Evolutionary conservation across 2,797 vertebrate species (phyloP).

Genomic region (Tamandua tetradactyla): DNA sequence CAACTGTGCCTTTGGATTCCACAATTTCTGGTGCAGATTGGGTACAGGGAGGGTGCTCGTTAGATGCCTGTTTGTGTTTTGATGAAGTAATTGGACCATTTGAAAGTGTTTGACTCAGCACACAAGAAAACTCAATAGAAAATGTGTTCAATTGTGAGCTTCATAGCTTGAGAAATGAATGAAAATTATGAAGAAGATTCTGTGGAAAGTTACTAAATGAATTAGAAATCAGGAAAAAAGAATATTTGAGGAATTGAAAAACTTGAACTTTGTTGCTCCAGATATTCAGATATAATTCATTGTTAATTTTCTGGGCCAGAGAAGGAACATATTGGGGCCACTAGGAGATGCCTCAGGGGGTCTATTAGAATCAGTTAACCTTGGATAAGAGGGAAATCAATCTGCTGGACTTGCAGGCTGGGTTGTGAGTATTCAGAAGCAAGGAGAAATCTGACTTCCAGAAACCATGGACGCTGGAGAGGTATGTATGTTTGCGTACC

Average conservation of each 20-base stretch:
- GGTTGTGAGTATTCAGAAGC: neutral
- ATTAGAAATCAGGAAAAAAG: slow-evolving; percentile 55
- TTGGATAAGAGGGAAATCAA: neutral
- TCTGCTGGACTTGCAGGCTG: neutral
- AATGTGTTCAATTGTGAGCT: slow-evolving; percentile 65
- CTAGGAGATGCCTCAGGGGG: neutral
- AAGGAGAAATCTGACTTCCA: neutral
- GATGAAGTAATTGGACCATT: slow-evolving; percentile 68
- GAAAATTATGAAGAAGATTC: slow-evolving; percentile 68
- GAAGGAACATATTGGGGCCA: neutral
- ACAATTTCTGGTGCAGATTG: slow-evolving; percentile 49
- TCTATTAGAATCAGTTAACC: neutral
- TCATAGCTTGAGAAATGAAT: slow-evolving; percentile 69
- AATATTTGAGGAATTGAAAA: slow-evolving; percentile 43
- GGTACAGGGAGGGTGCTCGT: neutral
- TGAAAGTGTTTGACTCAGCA: slow-evolving; percentile 71
- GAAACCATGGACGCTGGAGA: neutral
- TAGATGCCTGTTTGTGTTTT: slow-evolving; percentile 64
- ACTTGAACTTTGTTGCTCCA: neutral
- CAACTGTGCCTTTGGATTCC: slow-evolving; percentile 19
- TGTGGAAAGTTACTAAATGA: slow-evolving; percentile 64
- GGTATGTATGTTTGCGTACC: neutral
- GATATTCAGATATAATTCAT: slow-evolving; percentile 46
- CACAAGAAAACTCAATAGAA: slow-evolving; percentile 61
- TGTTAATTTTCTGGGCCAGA: slow-evolving; percentile 10